A percentile compares a stretch with the other conserved stretches of the same genome.
Evolutionary conservation across 1,140 invertebrate genomes (phyloP).

Genomic region (Cotesia glomerata): DNA sequence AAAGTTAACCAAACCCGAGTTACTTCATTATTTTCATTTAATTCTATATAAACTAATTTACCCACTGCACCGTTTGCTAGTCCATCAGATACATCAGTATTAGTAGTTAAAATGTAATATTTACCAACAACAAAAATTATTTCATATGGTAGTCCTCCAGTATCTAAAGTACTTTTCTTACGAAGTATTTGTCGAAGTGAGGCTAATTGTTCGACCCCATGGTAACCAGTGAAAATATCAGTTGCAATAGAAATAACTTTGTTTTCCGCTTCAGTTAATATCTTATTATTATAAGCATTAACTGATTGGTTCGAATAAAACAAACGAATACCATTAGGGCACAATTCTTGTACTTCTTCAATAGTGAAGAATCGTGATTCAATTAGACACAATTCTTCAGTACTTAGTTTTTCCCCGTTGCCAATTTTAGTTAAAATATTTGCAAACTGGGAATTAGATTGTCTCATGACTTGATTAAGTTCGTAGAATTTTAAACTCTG

Average conservation of each 20-base stretch:
- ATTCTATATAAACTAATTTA: constrained; percentile 46
- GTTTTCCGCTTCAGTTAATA: constrained; percentile 36
- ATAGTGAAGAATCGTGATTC: constrained; percentile 34
- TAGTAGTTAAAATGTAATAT: constrained; percentile 52
- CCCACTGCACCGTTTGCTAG: constrained; percentile 52
- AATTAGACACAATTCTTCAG: constrained; percentile 29
- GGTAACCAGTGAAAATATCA: constrained; percentile 35
- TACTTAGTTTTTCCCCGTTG: constrained; percentile 34
- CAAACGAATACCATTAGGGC: constrained; percentile 36
- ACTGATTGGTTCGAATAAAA: constrained; percentile 32
- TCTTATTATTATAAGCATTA: constrained; percentile 32
- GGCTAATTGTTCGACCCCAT: constrained; percentile 33
- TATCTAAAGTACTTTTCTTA: constrained; percentile 47
- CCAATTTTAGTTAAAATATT: constrained; percentile 43
- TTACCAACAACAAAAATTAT: constrained; percentile 42
- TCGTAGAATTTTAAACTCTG: constrained; percentile 42
- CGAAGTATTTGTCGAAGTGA: constrained; percentile 43
- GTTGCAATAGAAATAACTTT: constrained; percentile 39
- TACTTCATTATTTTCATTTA: constrained; percentile 33
- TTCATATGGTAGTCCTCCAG: constrained; percentile 49
- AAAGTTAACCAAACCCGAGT: constrained; percentile 36
- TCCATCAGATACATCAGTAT: constrained; percentile 52
- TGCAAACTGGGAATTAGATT: constrained; percentile 43
- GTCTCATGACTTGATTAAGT: constrained; percentile 44
- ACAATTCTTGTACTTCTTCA: constrained; percentile 27